Percentiles rank a stretch among this genome's conserved stretches.
Conservation (phyloP, 2,888 invertebrate species). For the Agonopterix alstromeriana region DNA sequence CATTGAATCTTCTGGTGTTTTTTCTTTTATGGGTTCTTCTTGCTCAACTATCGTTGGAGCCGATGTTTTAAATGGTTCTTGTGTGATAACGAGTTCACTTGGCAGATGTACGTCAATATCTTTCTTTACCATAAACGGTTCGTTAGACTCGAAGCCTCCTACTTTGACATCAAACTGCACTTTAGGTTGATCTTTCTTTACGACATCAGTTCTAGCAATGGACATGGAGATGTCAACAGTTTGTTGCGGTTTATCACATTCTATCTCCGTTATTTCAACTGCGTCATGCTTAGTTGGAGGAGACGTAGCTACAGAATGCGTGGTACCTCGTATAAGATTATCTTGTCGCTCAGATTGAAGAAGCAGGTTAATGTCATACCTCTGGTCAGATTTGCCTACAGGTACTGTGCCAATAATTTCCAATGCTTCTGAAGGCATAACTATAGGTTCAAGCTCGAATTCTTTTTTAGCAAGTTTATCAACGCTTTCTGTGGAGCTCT, state of each 20-base stretch:
- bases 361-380: conserved; percentile 35
- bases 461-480: conserved; percentile 29
- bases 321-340: conserved; percentile 29
- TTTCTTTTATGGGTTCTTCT: conserved; percentile 29
- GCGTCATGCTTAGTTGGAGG: conserved; percentile 1
- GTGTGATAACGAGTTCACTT: conserved; percentile 39
- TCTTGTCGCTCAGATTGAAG: conserved; percentile 52
- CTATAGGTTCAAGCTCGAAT: conserved; percentile 47
- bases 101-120: conserved; percentile 53
- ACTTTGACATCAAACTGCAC: conserved; percentile 50
- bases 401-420: conserved; percentile 14
- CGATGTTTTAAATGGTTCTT: conserved; percentile 17
- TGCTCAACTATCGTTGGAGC: conserved; percentile 34
- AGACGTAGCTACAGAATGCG: conserved; percentile 2
- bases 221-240: conserved; percentile 56
- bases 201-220: conserved; percentile 38
- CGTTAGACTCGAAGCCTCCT: conserved; percentile 35
- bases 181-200: conserved; percentile 38
- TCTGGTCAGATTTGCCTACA: conserved; percentile 18
- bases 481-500: conserved; percentile 36
- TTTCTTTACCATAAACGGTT: conserved; percentile 48
- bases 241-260: conserved; percentile 24
- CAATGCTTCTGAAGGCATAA: conserved; percentile 29
- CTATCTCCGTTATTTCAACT: background rate
- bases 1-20: conserved; percentile 19